Conservation (phyloP, 2,113 vertebrate genomes). For the Zosterops lateralis region DNA sequence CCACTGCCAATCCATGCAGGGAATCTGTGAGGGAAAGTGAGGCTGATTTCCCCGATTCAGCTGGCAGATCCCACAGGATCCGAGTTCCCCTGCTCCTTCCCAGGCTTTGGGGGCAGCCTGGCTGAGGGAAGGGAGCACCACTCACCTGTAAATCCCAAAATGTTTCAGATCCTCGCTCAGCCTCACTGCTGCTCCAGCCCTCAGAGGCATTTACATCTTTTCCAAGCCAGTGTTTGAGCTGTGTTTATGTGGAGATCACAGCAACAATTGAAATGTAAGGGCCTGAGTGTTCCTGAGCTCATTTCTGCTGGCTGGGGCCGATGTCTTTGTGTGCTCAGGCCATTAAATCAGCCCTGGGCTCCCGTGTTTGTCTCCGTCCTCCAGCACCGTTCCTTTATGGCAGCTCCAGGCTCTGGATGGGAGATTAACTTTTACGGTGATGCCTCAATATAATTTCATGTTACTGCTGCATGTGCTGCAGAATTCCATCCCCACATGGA, state of each 20-base stretch:
- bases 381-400: neutral
- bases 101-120: neutral
- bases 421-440: constrained; percentile 6
- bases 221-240: neutral
- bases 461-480: neutral
- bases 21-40: neutral
- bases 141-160: neutral
- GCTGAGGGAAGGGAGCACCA: neutral
- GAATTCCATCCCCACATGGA: neutral
- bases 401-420: neutral
- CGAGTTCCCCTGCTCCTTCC: rapidly evolving
- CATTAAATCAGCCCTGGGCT: constrained; percentile 17
- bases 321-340: neutral
- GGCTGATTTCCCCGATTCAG: neutral
- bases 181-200: neutral
- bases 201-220: neutral
- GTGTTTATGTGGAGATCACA: neutral
- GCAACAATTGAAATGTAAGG: neutral
- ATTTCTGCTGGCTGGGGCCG: neutral
- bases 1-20: rapidly evolving
- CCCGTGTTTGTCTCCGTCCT: neutral
- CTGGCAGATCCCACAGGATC: neutral
- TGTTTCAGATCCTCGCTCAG: neutral
- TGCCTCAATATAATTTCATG: neutral
- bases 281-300: neutral